phyloP scores from a whole-genome alignment of 2,888 invertebrate genomes.

The Sarcophaga rosellei region DNA sequence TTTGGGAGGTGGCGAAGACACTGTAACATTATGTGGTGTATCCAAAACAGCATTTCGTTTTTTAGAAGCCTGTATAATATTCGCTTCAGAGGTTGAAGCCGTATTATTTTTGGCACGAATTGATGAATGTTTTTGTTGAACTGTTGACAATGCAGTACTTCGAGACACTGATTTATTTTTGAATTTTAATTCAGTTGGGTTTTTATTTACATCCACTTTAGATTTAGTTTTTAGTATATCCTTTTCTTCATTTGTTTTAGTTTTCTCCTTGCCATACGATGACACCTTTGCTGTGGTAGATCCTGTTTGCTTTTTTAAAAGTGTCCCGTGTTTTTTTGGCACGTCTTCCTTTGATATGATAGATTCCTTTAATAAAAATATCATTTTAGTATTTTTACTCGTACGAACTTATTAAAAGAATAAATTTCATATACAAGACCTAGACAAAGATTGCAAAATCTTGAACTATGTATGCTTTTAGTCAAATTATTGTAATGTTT shows the following conservation, averaged over 20 bases:
- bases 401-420: no score
- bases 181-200: not conserved
- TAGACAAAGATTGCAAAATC: no score
- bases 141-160: not conserved
- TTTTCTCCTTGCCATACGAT: slow-evolving; percentile 12
- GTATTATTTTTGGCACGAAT: slow-evolving; percentile 67
- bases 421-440: no score
- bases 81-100: not conserved
- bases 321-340: not conserved
- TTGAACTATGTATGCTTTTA: no score
- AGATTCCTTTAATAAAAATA: not conserved
- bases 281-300: not conserved
- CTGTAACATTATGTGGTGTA: slow-evolving; percentile 80
- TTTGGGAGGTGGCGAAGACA: slow-evolving; percentile 78
- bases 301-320: not conserved
- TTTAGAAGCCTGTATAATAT: slow-evolving; percentile 8
- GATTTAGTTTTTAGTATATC: not conserved
- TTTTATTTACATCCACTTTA: not conserved
- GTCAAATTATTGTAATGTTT: no score
- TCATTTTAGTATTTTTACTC: not conserved
- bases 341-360: not conserved
- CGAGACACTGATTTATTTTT: slow-evolving; percentile 6
- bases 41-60: slow-evolving; percentile 79
- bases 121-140: slow-evolving; percentile 41
- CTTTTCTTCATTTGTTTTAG: slow-evolving; percentile 1